Conservation (phyloP, 2,888 invertebrate genomes). For the Caenorhabditis imperialis region DNA sequence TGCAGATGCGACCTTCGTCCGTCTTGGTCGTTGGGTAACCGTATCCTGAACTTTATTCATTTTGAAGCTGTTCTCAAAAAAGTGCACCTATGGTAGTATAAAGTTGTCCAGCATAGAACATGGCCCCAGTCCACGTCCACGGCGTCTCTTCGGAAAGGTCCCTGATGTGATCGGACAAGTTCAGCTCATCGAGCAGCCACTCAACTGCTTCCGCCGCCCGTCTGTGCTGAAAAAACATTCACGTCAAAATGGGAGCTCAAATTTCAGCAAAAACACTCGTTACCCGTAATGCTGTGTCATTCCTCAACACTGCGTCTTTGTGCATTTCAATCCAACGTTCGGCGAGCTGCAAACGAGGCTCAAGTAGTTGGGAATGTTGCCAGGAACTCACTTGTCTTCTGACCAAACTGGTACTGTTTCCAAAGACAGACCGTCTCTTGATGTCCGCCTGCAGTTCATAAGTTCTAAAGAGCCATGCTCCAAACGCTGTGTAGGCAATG, state of each 20-base stretch:
- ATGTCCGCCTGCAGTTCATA: slow-evolving; percentile 59
- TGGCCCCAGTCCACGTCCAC: slow-evolving; percentile 74
- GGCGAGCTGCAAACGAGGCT: slow-evolving; percentile 27
- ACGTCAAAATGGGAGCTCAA: neutral
- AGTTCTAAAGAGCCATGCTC: slow-evolving; percentile 70
- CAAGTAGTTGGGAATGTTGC: no score
- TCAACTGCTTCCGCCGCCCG: slow-evolving; percentile 73
- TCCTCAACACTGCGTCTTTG: slow-evolving; percentile 37
- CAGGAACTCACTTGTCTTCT: slow-evolving; percentile 61
- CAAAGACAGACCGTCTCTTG: slow-evolving; percentile 40
- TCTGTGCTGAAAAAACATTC: slow-evolving; percentile 56
- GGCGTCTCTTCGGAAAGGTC: slow-evolving; percentile 68
- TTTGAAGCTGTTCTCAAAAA: no score
- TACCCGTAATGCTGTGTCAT: slow-evolving; percentile 32
- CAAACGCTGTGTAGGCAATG: slow-evolving; percentile 70
- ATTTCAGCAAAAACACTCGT: no score
- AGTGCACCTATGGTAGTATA: slow-evolving; percentile 77
- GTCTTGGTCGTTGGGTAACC: slow-evolving; percentile 74
- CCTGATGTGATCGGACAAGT: slow-evolving; percentile 71
- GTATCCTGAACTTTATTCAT: slow-evolving; percentile 74
- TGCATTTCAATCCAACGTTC: slow-evolving; percentile 48
- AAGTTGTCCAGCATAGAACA: slow-evolving; percentile 77
- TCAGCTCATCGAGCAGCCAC: slow-evolving; percentile 75
- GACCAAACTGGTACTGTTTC: slow-evolving; percentile 24
- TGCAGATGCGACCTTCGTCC: slow-evolving; percentile 67